Evolutionary conservation across 2,113 vertebrate species (phyloP), one percentile per base, ranked within the genome.

Genomic region (Toxotes jaculatrix): DNA sequence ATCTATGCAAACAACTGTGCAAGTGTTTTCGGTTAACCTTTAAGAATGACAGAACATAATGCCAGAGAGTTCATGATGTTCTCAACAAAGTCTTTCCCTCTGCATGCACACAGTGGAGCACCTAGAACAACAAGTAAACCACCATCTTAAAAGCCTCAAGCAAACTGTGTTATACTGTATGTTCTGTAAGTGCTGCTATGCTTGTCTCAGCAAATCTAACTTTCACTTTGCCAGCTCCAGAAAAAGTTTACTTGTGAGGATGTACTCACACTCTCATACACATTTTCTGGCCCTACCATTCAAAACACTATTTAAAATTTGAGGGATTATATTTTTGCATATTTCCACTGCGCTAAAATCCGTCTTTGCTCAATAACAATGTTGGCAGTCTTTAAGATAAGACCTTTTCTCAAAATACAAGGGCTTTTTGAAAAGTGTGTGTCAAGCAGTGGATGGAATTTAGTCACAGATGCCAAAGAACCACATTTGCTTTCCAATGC

Each of bases 181-280:
- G 45, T 76, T 80, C 79, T 49, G 45, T 79, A 76, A 81, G 83
- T 65, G 74, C 74, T 66, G 70, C 80, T 65, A 7, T 80, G 83
- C 87, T 87, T 89, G 80, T 85, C 86, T 88, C 79, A 82, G 86
- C 82, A 77, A 91, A 83, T 83, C 38, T 45, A 70, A 82, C 79
- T 77, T 83, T 82, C 49, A 81, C 67, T 75, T 61, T 47, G 5
- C 23, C 4, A 65, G 65, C 36, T n/a, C 21, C 27, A 59, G 70
- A 42, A 43, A 53, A 85, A 67, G 23, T 80, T 75, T 82, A 55
- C 55, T 74, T 23, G 31, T 45, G 62, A 67, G 38, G 21, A 79
- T 66, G 67, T 7, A n/a, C 23, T 31, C 38, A 5, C 34, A 16
- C 56, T 42, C 27, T 7, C 6, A n/a, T 31, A 42, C 59, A 62